phyloP scores from a whole-genome alignment of 2,113 vertebrate genomes.

The Fulica atra region DNA sequence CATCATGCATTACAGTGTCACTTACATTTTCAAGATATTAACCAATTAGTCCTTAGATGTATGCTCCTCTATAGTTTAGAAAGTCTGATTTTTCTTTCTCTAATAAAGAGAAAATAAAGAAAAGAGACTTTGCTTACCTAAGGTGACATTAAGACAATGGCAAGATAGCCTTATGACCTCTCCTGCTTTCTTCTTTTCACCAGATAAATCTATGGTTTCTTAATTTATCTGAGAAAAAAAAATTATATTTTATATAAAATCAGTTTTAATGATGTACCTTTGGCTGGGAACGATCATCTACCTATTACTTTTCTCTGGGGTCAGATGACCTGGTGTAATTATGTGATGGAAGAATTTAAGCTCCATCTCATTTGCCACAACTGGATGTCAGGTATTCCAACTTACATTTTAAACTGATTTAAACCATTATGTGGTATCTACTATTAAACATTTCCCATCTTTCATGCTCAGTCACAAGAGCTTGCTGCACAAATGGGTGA shows the following conservation, averaged over 20 bases:
- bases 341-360: not conserved
- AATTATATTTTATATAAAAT: not conserved
- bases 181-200: not conserved
- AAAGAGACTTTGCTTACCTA: not conserved
- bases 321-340: not conserved
- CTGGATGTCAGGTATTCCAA: not conserved
- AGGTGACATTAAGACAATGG: not conserved
- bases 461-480: not conserved
- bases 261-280: not conserved
- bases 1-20: not conserved
- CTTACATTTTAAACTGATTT: not conserved
- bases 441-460: not conserved
- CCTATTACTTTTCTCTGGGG: not conserved
- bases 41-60: not conserved
- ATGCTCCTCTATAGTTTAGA: not conserved
- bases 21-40: constrained; percentile 12
- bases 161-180: not conserved
- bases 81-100: not conserved
- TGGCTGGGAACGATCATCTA: not conserved
- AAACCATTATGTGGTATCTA: not conserved
- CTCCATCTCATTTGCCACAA: not conserved
- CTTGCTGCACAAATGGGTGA: not conserved
- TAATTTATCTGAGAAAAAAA: not conserved
- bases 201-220: not conserved
- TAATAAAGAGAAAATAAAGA: not conserved